phyloP scores from a whole-genome alignment of 1,140 invertebrate genomes.

The Teleopsis dalmanni region DNA sequence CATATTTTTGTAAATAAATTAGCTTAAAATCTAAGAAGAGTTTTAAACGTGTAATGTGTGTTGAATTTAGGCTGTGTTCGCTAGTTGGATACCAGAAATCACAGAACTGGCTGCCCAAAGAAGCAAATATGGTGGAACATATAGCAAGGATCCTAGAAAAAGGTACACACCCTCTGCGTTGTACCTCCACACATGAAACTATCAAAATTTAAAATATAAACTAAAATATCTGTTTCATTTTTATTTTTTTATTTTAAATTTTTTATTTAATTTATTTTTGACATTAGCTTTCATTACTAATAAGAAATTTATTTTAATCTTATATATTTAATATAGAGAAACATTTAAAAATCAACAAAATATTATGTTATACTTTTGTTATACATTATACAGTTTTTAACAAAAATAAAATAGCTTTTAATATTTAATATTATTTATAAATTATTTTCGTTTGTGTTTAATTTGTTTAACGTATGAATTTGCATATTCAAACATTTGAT shows the following conservation, averaged over 20 bases:
- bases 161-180: conserved; percentile 61
- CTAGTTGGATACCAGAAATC: conserved; percentile 98
- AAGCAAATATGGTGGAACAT: conserved; percentile 96
- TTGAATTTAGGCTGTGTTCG: conserved; percentile 85
- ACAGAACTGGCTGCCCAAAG: conserved; percentile 95
- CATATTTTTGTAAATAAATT: conserved; percentile 6
- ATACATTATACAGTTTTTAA: no score
- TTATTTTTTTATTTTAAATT: conserved; percentile 12
- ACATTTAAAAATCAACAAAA: no score
- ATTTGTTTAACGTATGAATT: conserved; percentile 24
- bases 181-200: conserved; percentile 24
- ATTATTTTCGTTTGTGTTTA: no score
- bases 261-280: conserved; percentile 13
- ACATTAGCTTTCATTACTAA: no score
- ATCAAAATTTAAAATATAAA: conserved; percentile 17
- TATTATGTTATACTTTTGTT: no score
- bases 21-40: conserved; percentile 5
- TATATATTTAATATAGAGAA: no score
- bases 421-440: no score
- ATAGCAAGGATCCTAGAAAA: conserved; percentile 95
- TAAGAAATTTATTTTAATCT: no score
- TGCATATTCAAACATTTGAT: conserved; percentile 35
- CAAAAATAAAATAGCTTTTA: no score
- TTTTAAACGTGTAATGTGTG: conserved; percentile 34
- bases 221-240: no score